Base-by-base conservation (phyloP, 2,113 vertebrate species). In the Tragulus kanchil region DNA sequence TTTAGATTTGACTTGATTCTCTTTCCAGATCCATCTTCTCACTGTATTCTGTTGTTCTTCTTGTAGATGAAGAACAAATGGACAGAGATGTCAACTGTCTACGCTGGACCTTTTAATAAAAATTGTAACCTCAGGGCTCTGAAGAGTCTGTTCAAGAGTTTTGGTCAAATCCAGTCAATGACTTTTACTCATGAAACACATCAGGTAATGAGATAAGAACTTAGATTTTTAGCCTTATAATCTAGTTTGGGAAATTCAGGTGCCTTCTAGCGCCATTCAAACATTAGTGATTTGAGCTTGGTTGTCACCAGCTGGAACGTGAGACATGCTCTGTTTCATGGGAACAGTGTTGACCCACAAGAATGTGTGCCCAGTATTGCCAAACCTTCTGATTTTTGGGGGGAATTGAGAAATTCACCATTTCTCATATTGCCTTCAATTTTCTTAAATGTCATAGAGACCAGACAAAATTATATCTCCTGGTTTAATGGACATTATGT, bases 21-120 rank as follows among this genome's bases (percentile, higher is more conserved):
- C 17, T 92, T 95, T 92, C 25, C 45, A 75, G 4, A 50, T 61
- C 23, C 3, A 73, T 21, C 13, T 85, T 17, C 78, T 89, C 11
- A 58, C 31, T 90, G 16, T 87, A 67, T 93, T 90, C 94, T 97
- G 52, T 82, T 98, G 50, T 93, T 98, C 97, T 98, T 96, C 89
- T 97, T 92, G 9, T 97, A 99, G 99, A 97, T 99, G 98, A 98
- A 96, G 69, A 79, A 95, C 42, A 98, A 97, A 94, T 98, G 99
- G 90, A 96, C 97, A 85, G 98, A 99, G 86, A 98, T 99, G 99
- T 99, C 99, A 82, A 98, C 98, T 6, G 98, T 99, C 95, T 99
- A 99, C 5, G 99, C 98, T 19, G 99, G 99, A 58, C 99, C 99
- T 28, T 98, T 99, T 96, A 98, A 98, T 75, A 97, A 97, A 25